A percentile compares a stretch with the other conserved stretches of the same genome.
These are phyloP conservation scores for Phoeniculus purpureus DNA, from an alignment of 2,797 vertebrate species.

Conservation along the genomic window DNA sequence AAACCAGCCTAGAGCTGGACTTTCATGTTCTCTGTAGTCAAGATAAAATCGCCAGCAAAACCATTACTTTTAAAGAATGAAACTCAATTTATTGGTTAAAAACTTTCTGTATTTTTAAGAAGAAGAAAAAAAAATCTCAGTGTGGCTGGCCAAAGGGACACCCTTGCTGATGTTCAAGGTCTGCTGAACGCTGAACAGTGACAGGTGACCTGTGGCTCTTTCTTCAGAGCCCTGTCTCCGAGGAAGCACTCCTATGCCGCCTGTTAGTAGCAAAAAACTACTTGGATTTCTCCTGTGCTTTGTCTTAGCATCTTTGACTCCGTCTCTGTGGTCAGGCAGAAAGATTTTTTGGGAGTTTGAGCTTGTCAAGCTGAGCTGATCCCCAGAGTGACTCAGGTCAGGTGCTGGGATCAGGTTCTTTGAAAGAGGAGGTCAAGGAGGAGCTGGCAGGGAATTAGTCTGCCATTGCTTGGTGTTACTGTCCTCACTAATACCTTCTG, in stretches of 20 bases:
- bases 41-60: background rate
- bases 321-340: background rate
- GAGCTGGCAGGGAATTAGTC: background rate
- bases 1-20: background rate
- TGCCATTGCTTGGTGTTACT: background rate
- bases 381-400: accelerated
- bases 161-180: background rate
- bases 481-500: background rate
- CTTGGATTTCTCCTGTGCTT: background rate
- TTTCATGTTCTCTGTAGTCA: background rate
- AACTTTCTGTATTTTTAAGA: background rate
- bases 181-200: accelerated
- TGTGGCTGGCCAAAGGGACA: background rate
- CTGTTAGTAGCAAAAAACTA: background rate
- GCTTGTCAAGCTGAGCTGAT: background rate
- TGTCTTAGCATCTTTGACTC: background rate
- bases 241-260: background rate
- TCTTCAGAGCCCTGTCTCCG: background rate
- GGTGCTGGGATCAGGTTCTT: background rate
- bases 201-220: background rate
- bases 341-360: background rate
- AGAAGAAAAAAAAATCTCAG: background rate
- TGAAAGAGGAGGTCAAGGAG: background rate
- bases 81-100: background rate
- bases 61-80: background rate